A percentile compares a stretch with the other conserved stretches of the same genome.
Conservation (phyloP, 2,888 invertebrate species). For the Coelogynopora nodosa region DNA sequence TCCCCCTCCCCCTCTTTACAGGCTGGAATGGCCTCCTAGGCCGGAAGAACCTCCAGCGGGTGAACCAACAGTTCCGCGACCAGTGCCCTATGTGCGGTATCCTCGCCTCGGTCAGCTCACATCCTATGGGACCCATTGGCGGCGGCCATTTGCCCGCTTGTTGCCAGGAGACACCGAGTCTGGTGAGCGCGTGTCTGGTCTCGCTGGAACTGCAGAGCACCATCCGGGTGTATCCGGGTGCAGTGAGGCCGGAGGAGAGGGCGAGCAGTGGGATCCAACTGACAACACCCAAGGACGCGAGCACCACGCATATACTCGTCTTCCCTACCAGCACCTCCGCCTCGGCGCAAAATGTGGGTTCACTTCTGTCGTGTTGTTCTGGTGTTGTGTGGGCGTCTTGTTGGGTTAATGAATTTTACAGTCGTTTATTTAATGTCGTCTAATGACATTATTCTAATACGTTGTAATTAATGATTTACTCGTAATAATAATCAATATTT, state of each 20-base stretch:
- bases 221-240: conserved; percentile 66
- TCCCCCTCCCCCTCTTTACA: conserved; percentile 49
- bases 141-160: conserved; percentile 15
- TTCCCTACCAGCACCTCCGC: conserved; percentile 83
- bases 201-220: conserved; percentile 85
- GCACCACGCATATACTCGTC: conserved; percentile 89
- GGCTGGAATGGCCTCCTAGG: conserved; percentile 91
- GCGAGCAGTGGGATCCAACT: conserved; percentile 56
- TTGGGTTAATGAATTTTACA: too few relatives aligned
- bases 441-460: too few relatives aligned
- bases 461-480: too few relatives aligned
- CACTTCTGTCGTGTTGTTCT: too few relatives aligned
- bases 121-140: neutral
- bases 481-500: too few relatives aligned
- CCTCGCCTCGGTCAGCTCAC: neutral
- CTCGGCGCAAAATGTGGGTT: conserved; percentile 16
- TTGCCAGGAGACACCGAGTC: conserved; percentile 71
- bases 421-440: too few relatives aligned
- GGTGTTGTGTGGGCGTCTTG: too few relatives aligned
- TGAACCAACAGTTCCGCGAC: conserved; percentile 81
- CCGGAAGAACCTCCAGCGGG: conserved; percentile 80
- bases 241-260: conserved; percentile 58
- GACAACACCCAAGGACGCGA: conserved; percentile 41
- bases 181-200: conserved; percentile 93
- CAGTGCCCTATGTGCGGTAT: conserved; percentile 82